Conservation (phyloP, 2,113 vertebrate genomes). For the Junco hyemalis region DNA sequence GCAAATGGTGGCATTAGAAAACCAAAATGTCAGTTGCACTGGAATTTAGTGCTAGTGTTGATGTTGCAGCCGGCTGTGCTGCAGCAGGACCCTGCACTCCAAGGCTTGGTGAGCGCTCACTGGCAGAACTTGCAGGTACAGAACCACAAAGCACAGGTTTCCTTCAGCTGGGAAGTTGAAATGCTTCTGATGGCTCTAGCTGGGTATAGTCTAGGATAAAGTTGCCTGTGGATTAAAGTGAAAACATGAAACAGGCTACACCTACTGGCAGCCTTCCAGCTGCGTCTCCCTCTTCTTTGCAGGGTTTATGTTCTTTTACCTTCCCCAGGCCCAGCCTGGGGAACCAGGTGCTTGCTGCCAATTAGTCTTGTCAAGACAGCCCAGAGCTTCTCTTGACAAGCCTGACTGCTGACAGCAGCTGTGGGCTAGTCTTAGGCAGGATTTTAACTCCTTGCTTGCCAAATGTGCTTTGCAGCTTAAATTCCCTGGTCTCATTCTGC, state of each 20-base stretch:
- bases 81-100: background rate
- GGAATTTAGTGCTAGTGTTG: background rate
- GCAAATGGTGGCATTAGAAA: background rate
- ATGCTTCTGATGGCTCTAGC: background rate
- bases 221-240: constrained; percentile 7
- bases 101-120: background rate
- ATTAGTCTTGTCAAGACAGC: constrained; percentile 58
- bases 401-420: constrained; percentile 62
- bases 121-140: background rate
- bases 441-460: constrained; percentile 43
- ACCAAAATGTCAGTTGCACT: background rate
- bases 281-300: background rate
- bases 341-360: constrained; percentile 61
- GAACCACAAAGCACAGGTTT: background rate
- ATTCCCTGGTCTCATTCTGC: background rate
- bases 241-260: background rate
- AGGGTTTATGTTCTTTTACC: constrained; percentile 55
- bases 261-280: constrained; percentile 37
- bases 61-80: background rate
- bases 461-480: background rate
- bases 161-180: background rate
- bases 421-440: constrained; percentile 18
- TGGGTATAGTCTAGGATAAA: background rate
- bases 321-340: background rate
- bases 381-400: constrained; percentile 53